Conservation (phyloP, 1,140 invertebrate genomes). For the Nymphalis io region DNA sequence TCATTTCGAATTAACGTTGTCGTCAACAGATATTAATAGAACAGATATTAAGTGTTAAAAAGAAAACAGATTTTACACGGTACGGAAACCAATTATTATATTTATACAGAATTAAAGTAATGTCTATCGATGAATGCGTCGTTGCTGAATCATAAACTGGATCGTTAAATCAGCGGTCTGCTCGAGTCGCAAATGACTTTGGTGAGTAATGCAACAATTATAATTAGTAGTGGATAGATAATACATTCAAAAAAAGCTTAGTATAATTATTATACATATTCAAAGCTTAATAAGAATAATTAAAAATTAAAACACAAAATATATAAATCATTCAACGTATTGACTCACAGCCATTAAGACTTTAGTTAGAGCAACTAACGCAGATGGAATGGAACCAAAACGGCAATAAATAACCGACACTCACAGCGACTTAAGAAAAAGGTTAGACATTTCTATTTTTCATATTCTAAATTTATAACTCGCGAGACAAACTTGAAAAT, state of each 20-base stretch:
- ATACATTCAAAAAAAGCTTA: constrained; percentile 16
- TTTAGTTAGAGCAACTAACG: constrained; percentile 47
- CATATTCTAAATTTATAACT: constrained; percentile 1
- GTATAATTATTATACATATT: neutral
- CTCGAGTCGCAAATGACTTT: constrained; percentile 49
- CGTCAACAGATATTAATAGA: too few relatives aligned
- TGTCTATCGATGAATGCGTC: constrained; percentile 54
- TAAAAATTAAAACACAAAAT: constrained; percentile 37
- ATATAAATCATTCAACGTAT: constrained; percentile 61
- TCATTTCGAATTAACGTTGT: too few relatives aligned
- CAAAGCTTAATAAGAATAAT: constrained; percentile 15
- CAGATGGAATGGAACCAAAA: constrained; percentile 56
- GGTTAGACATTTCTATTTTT: constrained; percentile 21
- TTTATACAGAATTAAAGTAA: constrained; percentile 32
- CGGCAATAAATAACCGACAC: constrained; percentile 55
- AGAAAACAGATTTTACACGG: neutral
- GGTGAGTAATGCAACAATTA: constrained; percentile 15
- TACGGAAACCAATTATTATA: constrained; percentile 2
- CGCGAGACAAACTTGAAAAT: constrained; percentile 13
- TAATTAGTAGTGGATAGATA: constrained; percentile 9
- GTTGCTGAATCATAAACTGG: constrained; percentile 55
- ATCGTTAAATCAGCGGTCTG: constrained; percentile 53
- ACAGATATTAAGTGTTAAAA: too few relatives aligned
- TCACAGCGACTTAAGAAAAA: constrained; percentile 23
- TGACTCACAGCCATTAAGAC: constrained; percentile 52